These are phyloP conservation scores for Meriones unguiculatus DNA, from an alignment of 2,113 vertebrate genomes.

Conservation along the genomic window DNA sequence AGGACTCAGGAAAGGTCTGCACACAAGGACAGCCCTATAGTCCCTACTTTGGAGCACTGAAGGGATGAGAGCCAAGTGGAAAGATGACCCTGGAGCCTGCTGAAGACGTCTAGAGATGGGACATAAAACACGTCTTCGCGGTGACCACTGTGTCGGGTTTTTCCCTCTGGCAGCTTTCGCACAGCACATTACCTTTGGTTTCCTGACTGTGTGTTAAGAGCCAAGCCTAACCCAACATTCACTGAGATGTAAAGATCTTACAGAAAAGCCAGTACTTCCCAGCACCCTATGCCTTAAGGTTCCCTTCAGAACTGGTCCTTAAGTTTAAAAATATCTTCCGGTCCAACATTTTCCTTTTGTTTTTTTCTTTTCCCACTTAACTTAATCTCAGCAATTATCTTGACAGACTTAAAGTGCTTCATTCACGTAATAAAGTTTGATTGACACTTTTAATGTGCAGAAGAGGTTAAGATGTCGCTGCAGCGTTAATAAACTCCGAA, in stretches of 20 bases:
- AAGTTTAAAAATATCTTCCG: slow-evolving; percentile 79
- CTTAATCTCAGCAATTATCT: slow-evolving; percentile 81
- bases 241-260: slow-evolving; percentile 56
- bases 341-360: slow-evolving; percentile 73
- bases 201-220: neutral
- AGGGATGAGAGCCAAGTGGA: neutral
- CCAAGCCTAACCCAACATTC: slow-evolving; percentile 8
- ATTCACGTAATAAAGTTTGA: slow-evolving; percentile 80
- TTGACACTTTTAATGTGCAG: slow-evolving; percentile 75
- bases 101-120: neutral
- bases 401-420: slow-evolving; percentile 80
- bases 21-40: neutral
- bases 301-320: slow-evolving; percentile 53
- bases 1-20: neutral
- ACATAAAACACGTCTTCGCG: slow-evolving; percentile 32
- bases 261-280: neutral
- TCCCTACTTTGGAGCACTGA: neutral
- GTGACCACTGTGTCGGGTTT: slow-evolving; percentile 4
- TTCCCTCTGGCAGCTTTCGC: neutral
- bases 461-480: slow-evolving; percentile 77
- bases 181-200: neutral
- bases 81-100: neutral
- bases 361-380: slow-evolving; percentile 80
- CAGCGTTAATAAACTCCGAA: slow-evolving; percentile 76
- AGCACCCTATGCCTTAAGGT: neutral